Percentiles rank a stretch among this genome's conserved stretches.
These are phyloP conservation scores for Melanogrammus aeglefinus DNA, from an alignment of 2,797 vertebrate species.

Conservation along the genomic window DNA sequence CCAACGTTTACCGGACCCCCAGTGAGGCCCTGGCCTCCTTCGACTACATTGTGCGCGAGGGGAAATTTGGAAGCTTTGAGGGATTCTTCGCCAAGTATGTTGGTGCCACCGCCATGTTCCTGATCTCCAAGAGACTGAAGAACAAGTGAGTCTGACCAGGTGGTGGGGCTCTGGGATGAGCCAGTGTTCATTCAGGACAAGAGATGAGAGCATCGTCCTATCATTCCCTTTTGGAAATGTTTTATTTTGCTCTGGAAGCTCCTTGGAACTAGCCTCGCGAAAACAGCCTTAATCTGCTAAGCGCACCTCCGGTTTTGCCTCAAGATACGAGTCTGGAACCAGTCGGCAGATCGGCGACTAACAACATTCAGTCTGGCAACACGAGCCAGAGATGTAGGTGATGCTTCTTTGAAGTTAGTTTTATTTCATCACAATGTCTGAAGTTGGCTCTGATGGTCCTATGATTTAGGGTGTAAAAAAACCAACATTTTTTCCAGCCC, in stretches of 20 bases:
- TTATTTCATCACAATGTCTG: no score
- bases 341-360: no score
- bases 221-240: background rate
- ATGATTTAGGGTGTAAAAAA: no score
- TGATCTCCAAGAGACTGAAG: conserved; percentile 90
- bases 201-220: no score
- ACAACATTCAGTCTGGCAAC: background rate
- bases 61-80: conserved; percentile 86
- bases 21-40: conserved; percentile 89
- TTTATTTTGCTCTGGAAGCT: background rate
- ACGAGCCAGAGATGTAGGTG: no score
- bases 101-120: conserved; percentile 91
- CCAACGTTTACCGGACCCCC: conserved; percentile 91
- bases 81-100: conserved; percentile 93
- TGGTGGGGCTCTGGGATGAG: background rate
- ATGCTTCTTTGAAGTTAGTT: no score
- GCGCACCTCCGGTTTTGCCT: background rate
- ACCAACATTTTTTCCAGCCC: no score
- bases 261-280: background rate
- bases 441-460: no score
- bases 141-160: conserved; percentile 72
- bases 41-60: conserved; percentile 94
- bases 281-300: background rate
- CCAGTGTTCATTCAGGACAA: background rate
- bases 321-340: background rate